phyloP scores from a whole-genome alignment of 64 coral and sea anemone genomes.

The Orbicella faveolata region DNA sequence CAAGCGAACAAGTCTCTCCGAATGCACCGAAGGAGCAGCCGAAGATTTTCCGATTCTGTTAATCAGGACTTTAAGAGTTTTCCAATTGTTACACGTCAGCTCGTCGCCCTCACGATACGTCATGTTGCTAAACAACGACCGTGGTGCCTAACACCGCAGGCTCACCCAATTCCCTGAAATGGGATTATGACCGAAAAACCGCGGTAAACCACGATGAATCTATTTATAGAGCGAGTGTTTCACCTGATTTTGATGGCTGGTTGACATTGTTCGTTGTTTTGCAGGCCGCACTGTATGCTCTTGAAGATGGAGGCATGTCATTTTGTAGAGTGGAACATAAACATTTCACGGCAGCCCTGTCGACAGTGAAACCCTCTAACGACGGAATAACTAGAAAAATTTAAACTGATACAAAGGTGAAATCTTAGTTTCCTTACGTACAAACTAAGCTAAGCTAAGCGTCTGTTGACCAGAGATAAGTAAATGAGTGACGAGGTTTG shows the following conservation, averaged over 20 bases:
- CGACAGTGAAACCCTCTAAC: constrained; percentile 72
- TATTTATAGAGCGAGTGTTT: not conserved
- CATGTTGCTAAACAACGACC: no score
- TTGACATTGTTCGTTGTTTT: constrained; percentile 3
- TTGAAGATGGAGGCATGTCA: constrained; percentile 86
- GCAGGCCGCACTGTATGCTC: constrained; percentile 79
- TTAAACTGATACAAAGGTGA: not conserved
- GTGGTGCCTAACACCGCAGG: no score
- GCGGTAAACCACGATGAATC: not conserved
- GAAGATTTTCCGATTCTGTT: no score
- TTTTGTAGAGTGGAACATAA: constrained; percentile 58
- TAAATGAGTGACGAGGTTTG: no score
- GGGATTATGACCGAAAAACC: not conserved
- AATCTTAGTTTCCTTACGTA: not conserved
- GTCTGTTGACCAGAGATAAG: not conserved
- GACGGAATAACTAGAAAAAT: constrained; percentile 58
- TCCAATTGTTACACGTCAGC: no score
- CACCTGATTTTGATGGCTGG: not conserved
- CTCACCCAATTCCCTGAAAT: no score
- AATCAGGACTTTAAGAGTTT: no score
- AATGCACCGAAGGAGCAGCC: no score
- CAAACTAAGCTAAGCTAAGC: not conserved
- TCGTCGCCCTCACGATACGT: no score
- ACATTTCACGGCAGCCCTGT: constrained; percentile 82
- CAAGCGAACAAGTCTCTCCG: no score